Conservation (phyloP, 2,888 invertebrate species). For the Acanthosoma haemorrhoidale region DNA sequence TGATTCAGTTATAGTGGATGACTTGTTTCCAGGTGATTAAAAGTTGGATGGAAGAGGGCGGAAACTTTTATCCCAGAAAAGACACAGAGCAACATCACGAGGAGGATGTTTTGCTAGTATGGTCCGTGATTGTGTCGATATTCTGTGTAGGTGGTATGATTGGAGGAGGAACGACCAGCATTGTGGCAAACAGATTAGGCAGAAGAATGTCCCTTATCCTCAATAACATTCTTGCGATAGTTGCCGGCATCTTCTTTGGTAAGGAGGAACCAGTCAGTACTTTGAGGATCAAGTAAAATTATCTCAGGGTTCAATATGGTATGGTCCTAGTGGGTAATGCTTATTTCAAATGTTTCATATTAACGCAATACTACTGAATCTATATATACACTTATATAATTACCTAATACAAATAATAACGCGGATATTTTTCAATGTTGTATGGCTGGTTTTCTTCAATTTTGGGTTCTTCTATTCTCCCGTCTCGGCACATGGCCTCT, state of each 20-base stretch:
- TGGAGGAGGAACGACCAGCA: slow-evolving; percentile 33
- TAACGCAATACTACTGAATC: too few species aligned
- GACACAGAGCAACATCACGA: neutral
- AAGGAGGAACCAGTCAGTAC: too few species aligned
- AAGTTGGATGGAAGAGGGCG: neutral
- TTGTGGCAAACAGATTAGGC: slow-evolving; percentile 30
- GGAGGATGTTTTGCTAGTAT: slow-evolving; percentile 19
- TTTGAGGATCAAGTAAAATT: too few species aligned
- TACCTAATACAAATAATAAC: too few species aligned
- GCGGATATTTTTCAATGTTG: too few species aligned
- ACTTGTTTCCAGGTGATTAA: slow-evolving; percentile 19
- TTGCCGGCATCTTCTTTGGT: slow-evolving; percentile 32
- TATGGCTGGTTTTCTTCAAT: too few species aligned
- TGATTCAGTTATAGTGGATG: neutral
- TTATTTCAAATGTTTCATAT: too few species aligned
- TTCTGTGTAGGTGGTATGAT: slow-evolving; percentile 38
- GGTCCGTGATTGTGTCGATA: slow-evolving; percentile 33
- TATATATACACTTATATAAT: too few species aligned
- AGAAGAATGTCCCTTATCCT: slow-evolving; percentile 26
- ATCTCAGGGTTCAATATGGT: too few species aligned
- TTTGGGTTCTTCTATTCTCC: too few species aligned
- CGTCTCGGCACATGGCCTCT: too few species aligned
- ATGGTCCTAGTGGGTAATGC: too few species aligned
- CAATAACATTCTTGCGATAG: slow-evolving; percentile 31
- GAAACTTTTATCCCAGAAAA: neutral